phyloP scores from a whole-genome alignment of 2,797 vertebrate species.

The Rhinophrynus dorsalis region DNA sequence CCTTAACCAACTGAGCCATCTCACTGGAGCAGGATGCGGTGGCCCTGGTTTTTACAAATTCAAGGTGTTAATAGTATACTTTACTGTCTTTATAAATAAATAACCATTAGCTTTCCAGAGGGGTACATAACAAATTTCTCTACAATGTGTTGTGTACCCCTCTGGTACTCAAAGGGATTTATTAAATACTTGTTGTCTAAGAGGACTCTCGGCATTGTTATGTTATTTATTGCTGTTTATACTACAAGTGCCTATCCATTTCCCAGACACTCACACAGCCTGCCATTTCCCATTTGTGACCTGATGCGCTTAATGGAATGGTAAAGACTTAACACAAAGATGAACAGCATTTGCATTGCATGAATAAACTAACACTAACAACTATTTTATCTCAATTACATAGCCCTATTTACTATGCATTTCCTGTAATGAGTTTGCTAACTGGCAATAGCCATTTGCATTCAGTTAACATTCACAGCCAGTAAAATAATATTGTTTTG shows the following conservation, averaged over 20 bases:
- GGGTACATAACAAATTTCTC: too few relatives aligned
- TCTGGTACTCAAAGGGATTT: too few relatives aligned
- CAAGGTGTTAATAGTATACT: too few relatives aligned
- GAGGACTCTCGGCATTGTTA: not conserved
- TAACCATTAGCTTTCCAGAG: too few relatives aligned
- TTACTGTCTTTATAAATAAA: too few relatives aligned
- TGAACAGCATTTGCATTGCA: conserved; percentile 13
- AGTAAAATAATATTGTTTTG: conserved; percentile 13
- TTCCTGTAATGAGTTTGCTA: conserved; percentile 34
- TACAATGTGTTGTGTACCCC: too few relatives aligned
- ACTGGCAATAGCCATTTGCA: conserved; percentile 11
- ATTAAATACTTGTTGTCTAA: not conserved
- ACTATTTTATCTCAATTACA: conserved; percentile 42
- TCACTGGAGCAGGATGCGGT: too few relatives aligned
- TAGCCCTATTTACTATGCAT: conserved; percentile 12
- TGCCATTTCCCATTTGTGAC: not conserved
- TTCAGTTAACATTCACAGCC: conserved; percentile 1
- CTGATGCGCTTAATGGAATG: conserved; percentile 16
- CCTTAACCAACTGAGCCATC: too few relatives aligned
- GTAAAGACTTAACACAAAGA: not conserved
- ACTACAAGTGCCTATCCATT: not conserved
- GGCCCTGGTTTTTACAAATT: too few relatives aligned
- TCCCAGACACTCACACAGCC: not conserved
- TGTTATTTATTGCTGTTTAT: not conserved
- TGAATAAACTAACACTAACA: conserved; percentile 12